phyloP scores from a whole-genome alignment of 2,113 vertebrate genomes.

The Bufo bufo region DNA sequence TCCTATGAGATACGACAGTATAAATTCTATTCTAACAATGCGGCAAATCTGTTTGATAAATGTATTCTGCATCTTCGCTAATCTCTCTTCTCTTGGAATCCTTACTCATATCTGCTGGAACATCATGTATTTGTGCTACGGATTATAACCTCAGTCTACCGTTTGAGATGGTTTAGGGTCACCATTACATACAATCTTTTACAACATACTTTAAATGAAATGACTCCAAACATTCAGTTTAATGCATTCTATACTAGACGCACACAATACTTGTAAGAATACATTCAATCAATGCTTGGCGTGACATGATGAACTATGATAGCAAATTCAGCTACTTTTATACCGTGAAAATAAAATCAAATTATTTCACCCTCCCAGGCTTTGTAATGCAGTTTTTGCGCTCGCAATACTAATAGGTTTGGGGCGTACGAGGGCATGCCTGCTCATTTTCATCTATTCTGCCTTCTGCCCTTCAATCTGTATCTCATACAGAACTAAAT shows the following conservation, averaged over 20 bases:
- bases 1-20: neutral
- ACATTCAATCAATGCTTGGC: conserved; percentile 17
- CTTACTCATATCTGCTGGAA: neutral
- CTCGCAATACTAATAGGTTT: conserved; percentile 34
- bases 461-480: conserved; percentile 28
- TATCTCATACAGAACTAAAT: conserved; percentile 22
- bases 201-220: conserved; percentile 15
- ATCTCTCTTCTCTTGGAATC: conserved; percentile 1
- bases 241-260: neutral
- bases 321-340: conserved; percentile 19
- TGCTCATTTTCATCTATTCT: conserved; percentile 32
- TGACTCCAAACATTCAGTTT: neutral
- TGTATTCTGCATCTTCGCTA: neutral
- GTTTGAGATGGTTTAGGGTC: neutral
- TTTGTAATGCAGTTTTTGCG: conserved; percentile 12
- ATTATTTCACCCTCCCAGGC: neutral
- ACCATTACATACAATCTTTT: neutral
- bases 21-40: neutral
- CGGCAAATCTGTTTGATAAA: conserved; percentile 14
- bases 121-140: conserved; percentile 18
- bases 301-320: conserved; percentile 35
- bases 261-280: conserved; percentile 19
- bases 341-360: neutral
- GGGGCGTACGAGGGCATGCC: neutral
- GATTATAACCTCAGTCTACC: neutral